Percentiles rank a stretch among this genome's conserved stretches.
phyloP scores from a whole-genome alignment of 2,113 vertebrate species.

The Clarias macrocephalus region DNA sequence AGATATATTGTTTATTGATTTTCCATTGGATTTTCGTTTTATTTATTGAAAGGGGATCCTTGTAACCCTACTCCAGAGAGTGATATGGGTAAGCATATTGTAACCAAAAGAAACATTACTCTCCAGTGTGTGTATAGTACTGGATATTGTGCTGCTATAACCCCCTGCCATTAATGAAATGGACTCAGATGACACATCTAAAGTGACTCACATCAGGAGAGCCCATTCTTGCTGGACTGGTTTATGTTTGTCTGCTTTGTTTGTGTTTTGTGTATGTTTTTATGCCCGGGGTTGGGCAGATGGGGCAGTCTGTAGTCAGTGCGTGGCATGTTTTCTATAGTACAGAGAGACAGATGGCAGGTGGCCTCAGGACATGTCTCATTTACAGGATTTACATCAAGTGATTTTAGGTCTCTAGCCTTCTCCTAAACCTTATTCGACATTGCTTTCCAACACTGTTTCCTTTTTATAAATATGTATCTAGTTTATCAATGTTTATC shows the following conservation, averaged over 20 bases:
- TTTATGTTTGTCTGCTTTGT: slow-evolving; percentile 29
- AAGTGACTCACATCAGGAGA: not conserved
- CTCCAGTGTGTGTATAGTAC: not conserved
- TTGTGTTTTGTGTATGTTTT: not conserved
- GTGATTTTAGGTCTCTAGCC: slow-evolving; percentile 21
- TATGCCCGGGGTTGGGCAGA: slow-evolving; percentile 21
- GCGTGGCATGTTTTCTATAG: slow-evolving; percentile 35
- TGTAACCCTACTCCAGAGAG: slow-evolving; percentile 20
- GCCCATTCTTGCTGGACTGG: slow-evolving; percentile 14
- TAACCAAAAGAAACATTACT: slow-evolving; percentile 16
- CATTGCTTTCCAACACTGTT: not conserved
- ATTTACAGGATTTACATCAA: slow-evolving; percentile 48
- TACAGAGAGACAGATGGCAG: slow-evolving; percentile 46
- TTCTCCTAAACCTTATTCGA: slow-evolving; percentile 14
- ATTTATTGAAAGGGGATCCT: slow-evolving; percentile 17
- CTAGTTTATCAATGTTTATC: not conserved
- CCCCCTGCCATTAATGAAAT: slow-evolving; percentile 7
- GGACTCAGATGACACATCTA: slow-evolving; percentile 4
- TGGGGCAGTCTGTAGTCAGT: slow-evolving; percentile 33
- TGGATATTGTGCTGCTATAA: slow-evolving; percentile 26
- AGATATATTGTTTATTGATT: slow-evolving; percentile 27
- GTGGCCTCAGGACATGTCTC: slow-evolving; percentile 42
- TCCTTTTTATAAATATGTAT: not conserved
- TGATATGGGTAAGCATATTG: slow-evolving; percentile 3
- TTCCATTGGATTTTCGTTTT: slow-evolving; percentile 13